These are phyloP conservation scores for Volucella inanis DNA, from an alignment of 2,888 invertebrate species.

Conservation along the genomic window DNA sequence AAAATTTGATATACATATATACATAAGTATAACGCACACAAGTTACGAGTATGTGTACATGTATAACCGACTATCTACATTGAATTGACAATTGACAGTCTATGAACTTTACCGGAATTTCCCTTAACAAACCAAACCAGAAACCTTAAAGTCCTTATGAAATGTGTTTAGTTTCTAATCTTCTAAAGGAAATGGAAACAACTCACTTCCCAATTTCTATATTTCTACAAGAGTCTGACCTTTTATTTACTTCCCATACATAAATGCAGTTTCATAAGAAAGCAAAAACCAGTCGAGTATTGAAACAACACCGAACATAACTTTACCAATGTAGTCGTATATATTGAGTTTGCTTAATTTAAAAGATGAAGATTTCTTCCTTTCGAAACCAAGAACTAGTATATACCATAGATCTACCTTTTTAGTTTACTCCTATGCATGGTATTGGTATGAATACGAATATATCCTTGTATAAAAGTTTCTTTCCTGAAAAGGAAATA, in stretches of 20 bases:
- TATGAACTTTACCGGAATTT: too few relatives aligned
- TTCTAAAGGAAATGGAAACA: constrained; percentile 41
- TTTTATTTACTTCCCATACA: not conserved
- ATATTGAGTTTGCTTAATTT: constrained; percentile 45
- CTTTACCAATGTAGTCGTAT: not conserved
- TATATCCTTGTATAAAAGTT: constrained; percentile 45
- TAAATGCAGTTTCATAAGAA: not conserved
- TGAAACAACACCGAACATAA: not conserved
- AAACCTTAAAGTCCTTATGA: too few relatives aligned
- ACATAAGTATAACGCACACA: not conserved
- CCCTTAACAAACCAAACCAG: too few relatives aligned
- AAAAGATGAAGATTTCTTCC: constrained; percentile 25
- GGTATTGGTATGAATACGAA: not conserved
- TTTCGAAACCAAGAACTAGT: not conserved
- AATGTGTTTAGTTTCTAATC: constrained; percentile 34
- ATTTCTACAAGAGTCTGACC: too few relatives aligned
- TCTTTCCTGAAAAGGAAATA: constrained; percentile 63
- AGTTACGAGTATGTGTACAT: too few relatives aligned
- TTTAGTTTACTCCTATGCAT: not conserved
- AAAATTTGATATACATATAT: constrained; percentile 23
- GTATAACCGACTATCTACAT: too few relatives aligned
- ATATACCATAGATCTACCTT: not conserved
- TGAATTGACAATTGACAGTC: too few relatives aligned
- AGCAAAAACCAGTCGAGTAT: not conserved
- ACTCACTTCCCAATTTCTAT: not conserved